Base-by-base conservation (phyloP, 2,888 invertebrate genomes). In the Myathropa florea region DNA sequence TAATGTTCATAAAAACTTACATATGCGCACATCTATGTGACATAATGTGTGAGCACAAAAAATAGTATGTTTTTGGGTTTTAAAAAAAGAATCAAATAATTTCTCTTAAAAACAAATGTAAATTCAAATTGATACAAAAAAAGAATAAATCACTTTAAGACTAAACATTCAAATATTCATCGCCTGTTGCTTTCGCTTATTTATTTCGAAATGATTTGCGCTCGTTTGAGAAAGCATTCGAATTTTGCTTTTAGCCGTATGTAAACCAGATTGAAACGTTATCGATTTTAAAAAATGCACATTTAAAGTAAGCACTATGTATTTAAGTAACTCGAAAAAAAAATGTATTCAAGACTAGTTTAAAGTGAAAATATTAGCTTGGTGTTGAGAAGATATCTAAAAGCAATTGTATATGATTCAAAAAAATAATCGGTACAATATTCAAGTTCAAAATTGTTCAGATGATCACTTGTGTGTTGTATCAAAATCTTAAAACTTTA, bases 1-100 rank as follows among this genome's bases (percentile, higher is more conserved):
- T 55, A 81, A 85, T 77, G 70, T 82, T 81, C 46, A 53, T 57
- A 72, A 72, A 71, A 88, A 88, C 88, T 85, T 88, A 88, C 88
- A 88, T 88, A 81, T 88, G 88, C 88, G 88, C 88, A 88, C 88
- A 88, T 81, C 88, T 88, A 88, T 80, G 80, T 84, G 88, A 88
- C 67, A 84, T 84, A 85, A 88, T 88, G 72, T 75, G 85, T 85
- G 88, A 85, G 88, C 85, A 78, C 61, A 85, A 78, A 78, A 88
- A 88, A 84, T 65, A 83, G 83, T 86, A 73, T 46, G 36, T 55
- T 80, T 67, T 72, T 65, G 46, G 12, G 64, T 61, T 67, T 46
- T 46, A 65, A 76, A 77, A 57, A 72, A 81, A 79, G 59, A 75
- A 75, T 77, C 24, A 77, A 65, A 77, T 23, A 80, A 77, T 71